phyloP scores from a whole-genome alignment of 1,140 invertebrate genomes.

The Chironomus striatipennis region DNA sequence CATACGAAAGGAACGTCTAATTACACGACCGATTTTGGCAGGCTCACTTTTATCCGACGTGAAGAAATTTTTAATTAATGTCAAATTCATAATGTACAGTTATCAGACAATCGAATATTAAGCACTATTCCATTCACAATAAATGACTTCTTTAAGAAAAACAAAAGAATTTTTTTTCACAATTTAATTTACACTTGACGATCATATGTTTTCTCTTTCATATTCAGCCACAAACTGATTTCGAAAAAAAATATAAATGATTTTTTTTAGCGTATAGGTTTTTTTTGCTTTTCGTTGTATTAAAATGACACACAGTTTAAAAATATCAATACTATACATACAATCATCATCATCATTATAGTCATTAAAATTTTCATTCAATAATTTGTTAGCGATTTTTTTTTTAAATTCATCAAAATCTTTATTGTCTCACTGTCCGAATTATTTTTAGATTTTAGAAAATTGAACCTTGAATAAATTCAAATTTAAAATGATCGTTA shows the following conservation, averaged over 20 bases:
- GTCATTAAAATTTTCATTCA: no score
- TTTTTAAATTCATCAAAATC: no score
- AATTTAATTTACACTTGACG: background rate
- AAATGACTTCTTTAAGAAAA: background rate
- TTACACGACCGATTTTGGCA: slow-evolving; percentile 49
- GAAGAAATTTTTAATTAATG: slow-evolving; percentile 58
- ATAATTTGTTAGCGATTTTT: no score
- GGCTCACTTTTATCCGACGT: slow-evolving; percentile 51
- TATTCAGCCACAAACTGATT: slow-evolving; percentile 3
- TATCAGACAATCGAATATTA: no score
- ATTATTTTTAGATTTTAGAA: no score
- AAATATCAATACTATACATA: no score
- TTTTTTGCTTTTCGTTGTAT: background rate
- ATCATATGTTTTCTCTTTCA: background rate
- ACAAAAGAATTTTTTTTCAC: background rate
- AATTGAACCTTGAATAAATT: no score
- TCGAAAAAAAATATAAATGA: background rate
- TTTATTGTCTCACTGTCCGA: no score
- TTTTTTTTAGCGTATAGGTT: background rate
- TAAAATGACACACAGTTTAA: background rate
- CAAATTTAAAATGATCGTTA: no score
- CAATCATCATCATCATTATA: no score
- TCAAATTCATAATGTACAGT: slow-evolving; percentile 37
- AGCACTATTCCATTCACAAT: background rate
- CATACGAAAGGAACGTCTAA: slow-evolving; percentile 54